Conservation (phyloP, 2,888 invertebrate genomes). For the Dascillus cervinus region DNA sequence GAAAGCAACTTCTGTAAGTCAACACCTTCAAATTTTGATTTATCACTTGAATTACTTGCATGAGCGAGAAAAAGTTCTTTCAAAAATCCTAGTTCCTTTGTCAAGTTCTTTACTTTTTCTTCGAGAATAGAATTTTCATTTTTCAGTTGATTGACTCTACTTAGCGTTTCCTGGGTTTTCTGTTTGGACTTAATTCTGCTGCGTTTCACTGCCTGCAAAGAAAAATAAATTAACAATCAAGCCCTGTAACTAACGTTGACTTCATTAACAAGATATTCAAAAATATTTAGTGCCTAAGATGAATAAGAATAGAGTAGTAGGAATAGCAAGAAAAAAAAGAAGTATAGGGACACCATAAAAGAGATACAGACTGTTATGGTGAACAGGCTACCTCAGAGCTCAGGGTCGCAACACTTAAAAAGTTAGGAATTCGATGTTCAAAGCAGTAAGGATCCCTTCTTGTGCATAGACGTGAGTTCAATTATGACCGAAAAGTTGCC, state of each 20-base stretch:
- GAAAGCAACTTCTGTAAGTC: conserved; percentile 51
- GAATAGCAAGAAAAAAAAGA: too few relatives aligned
- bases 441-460: too few relatives aligned
- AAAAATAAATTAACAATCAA: conserved; percentile 1
- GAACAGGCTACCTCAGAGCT: too few relatives aligned
- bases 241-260: neutral
- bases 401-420: too few relatives aligned
- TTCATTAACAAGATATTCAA: conserved; percentile 1
- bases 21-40: conserved; percentile 49
- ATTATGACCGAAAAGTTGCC: too few relatives aligned
- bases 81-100: conserved; percentile 70
- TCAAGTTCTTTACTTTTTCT: conserved; percentile 73
- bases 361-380: too few relatives aligned
- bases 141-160: conserved; percentile 65
- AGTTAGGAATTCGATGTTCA: too few relatives aligned
- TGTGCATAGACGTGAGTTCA: too few relatives aligned
- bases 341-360: too few relatives aligned
- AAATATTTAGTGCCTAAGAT: too few relatives aligned
- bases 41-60: conserved; percentile 54
- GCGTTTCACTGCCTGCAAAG: conserved; percentile 68
- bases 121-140: conserved; percentile 73
- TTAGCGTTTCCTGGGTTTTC: conserved; percentile 68
- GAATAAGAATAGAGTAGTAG: too few relatives aligned
- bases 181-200: conserved; percentile 72
- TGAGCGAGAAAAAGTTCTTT: conserved; percentile 77